phyloP scores from a whole-genome alignment of 1,140 invertebrate genomes.

The Drosophila equinoxialis region DNA sequence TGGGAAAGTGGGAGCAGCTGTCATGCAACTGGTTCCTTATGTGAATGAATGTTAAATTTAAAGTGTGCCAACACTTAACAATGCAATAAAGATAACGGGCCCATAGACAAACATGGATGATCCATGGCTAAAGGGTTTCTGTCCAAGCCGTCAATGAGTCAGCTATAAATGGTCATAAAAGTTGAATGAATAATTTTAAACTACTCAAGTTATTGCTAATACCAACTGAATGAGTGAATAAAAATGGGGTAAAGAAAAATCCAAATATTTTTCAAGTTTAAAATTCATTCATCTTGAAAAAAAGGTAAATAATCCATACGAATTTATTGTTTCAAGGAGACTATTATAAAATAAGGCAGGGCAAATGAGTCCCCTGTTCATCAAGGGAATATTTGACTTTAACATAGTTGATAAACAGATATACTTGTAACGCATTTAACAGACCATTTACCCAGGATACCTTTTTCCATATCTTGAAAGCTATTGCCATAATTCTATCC shows the following conservation, averaged over 20 bases:
- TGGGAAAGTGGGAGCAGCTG: conserved; percentile 24
- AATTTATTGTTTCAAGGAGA: too few species aligned
- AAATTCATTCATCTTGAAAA: too few species aligned
- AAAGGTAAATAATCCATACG: too few species aligned
- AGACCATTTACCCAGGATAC: not conserved
- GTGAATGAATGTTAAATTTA: conserved; percentile 49
- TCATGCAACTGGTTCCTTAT: conserved; percentile 15
- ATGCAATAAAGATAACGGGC: conserved; percentile 63
- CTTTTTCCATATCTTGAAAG: not conserved
- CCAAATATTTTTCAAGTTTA: too few species aligned
- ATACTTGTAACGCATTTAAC: not conserved
- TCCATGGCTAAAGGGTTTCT: not conserved
- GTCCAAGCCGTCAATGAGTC: conserved; percentile 14
- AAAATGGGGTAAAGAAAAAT: too few species aligned
- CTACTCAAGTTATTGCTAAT: not conserved
- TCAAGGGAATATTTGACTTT: not conserved
- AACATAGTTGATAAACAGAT: not conserved
- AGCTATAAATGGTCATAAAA: conserved; percentile 19
- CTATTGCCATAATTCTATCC: not conserved
- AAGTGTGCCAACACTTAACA: conserved; percentile 76
- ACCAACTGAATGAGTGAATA: not conserved
- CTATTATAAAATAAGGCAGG: too few species aligned
- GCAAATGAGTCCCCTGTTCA: not conserved
- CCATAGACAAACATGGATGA: conserved; percentile 12
- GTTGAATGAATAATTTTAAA: not conserved